Evolutionary conservation across 2,113 vertebrate species (phyloP).

Genomic region (Tauraco erythrolophus): DNA sequence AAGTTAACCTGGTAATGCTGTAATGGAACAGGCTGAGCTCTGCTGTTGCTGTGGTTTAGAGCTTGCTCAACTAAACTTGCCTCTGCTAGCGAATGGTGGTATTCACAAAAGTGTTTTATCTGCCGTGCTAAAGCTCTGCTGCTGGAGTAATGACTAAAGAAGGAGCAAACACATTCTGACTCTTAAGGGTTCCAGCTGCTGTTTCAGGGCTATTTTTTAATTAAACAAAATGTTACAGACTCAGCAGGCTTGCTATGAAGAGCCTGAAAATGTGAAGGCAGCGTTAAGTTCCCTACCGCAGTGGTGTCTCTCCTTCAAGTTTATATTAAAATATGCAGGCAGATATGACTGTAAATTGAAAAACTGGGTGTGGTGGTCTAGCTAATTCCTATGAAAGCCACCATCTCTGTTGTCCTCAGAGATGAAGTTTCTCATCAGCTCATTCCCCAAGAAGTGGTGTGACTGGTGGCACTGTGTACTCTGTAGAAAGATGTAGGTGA

Average conservation of each 20-base stretch:
- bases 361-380: not conserved
- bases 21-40: not conserved
- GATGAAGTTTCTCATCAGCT: not conserved
- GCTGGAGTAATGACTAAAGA: not conserved
- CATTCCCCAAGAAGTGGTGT: not conserved
- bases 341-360: not conserved
- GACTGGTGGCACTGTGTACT: rapidly evolving
- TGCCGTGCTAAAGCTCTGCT: not conserved
- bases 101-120: not conserved
- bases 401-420: not conserved
- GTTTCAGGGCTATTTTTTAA: not conserved
- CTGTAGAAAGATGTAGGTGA: not conserved
- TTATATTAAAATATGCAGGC: not conserved
- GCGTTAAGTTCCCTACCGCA: not conserved
- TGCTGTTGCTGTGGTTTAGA: not conserved
- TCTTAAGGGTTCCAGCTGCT: not conserved
- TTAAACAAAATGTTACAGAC: not conserved
- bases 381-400: not conserved
- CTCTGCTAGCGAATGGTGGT: not conserved
- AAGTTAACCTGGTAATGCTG: not conserved
- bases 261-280: not conserved
- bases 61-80: not conserved
- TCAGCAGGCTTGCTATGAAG: not conserved
- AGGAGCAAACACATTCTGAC: not conserved
- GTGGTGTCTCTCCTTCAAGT: not conserved